A percentile compares a stretch with the other conserved stretches of the same genome.
Evolutionary conservation across 1,140 invertebrate species (phyloP).

Genomic region (Drosophila busckii): DNA sequence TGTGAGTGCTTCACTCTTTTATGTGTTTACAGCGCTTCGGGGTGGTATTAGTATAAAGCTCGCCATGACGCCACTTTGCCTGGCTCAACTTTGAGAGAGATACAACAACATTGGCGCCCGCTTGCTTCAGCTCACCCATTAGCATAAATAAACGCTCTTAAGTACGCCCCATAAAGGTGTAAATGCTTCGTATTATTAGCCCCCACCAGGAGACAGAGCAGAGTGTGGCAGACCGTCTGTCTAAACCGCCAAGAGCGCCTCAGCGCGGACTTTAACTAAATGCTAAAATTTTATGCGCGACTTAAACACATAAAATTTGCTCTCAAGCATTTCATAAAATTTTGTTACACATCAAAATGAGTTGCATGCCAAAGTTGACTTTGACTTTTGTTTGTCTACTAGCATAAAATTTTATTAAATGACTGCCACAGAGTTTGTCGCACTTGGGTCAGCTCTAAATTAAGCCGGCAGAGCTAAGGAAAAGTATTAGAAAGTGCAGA

Average conservation of each 20-base stretch:
- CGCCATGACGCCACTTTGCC: constrained; percentile 18
- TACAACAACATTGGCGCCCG: constrained; percentile 22
- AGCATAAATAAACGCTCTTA: constrained; percentile 76
- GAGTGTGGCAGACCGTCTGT: neutral
- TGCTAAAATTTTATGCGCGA: constrained; percentile 68
- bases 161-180: constrained; percentile 74
- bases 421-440: constrained; percentile 54
- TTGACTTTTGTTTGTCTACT: constrained; percentile 32
- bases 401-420: constrained; percentile 72
- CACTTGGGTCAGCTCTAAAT: constrained; percentile 41
- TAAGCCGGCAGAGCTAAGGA: constrained; percentile 33
- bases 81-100: constrained; percentile 36
- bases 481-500: constrained; percentile 16
- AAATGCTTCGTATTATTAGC: constrained; percentile 74
- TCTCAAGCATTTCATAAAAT: constrained; percentile 74
- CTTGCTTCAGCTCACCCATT: constrained; percentile 46
- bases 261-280: constrained; percentile 57
- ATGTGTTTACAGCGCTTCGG: constrained; percentile 73
- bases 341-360: constrained; percentile 64
- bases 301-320: constrained; percentile 68
- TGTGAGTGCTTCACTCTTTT: constrained; percentile 16
- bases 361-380: constrained; percentile 31
- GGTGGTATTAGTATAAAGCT: constrained; percentile 70
- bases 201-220: constrained; percentile 27
- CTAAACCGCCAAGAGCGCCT: constrained; percentile 51